Base-by-base conservation (phyloP, 2,797 vertebrate genomes). In the Amniataba percoides region DNA sequence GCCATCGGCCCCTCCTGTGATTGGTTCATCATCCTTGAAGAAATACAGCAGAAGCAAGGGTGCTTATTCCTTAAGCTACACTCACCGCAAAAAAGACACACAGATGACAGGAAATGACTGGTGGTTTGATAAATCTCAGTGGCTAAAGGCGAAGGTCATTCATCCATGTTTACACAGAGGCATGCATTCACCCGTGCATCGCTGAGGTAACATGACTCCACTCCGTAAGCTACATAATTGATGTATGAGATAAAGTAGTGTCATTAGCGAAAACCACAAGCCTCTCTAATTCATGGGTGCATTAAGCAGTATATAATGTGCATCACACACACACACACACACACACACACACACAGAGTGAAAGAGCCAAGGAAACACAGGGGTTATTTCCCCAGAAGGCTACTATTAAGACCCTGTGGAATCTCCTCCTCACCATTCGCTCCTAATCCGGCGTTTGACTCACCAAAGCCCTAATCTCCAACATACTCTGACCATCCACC, bases 21-120 rank as follows among this genome's bases (percentile, higher is more conserved):
- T 90, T 42, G 88, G 84, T 51, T 95, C 94, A 13, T 95, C 95
- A 62, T 95, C 94, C 95, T 96, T 80, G n/a, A 73, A 74, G 58
- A 77, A 58, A 81, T 7, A 66, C 2, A 65, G 6, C 21, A 77
- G 34, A 78, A 61, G 87, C 8, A 83, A 70, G 3, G 34, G 71
- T 16, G 39, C 4, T 74, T 72, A 79, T 40, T 71, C 16, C 14
- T 45, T 68, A 19, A 4, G 51, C 21, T 13, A 43, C 46, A 52
- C 51, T 49, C 51, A 55, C 0, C 7, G 13, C 16, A 45, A 40
- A 57, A 59, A 49, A 49, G 9, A 63, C 42, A 71, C 36, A 46
- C 0, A 4, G 12, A 69, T 66, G 19, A 43, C 53, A 52, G n/a
- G 13, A 64, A 45, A 56, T 43, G 13, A 62, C 8, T 21, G 4